A percentile compares a stretch with the other conserved stretches of the same genome.
phyloP scores from a whole-genome alignment of 2,797 vertebrate genomes.

The Anguilla anguilla region DNA sequence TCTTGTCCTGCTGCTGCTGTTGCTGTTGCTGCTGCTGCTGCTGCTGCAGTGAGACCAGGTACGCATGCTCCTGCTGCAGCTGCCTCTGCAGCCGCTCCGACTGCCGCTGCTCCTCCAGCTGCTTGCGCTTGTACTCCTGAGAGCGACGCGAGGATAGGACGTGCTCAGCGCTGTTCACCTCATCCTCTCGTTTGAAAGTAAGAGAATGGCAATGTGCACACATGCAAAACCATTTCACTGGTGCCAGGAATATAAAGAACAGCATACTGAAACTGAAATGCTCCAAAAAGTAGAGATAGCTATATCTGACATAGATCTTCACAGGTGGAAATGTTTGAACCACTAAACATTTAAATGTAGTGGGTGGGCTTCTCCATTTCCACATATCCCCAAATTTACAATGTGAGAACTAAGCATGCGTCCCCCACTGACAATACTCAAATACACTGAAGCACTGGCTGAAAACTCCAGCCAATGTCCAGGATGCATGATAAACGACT shows the following conservation, averaged over 20 bases:
- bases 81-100: constrained; percentile 90
- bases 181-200: background rate
- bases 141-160: constrained; percentile 13
- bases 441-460: background rate
- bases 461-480: background rate
- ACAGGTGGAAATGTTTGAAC: too few relatives aligned
- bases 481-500: background rate
- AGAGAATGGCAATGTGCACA: too few relatives aligned
- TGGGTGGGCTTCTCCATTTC: too few relatives aligned
- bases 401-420: background rate
- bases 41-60: constrained; percentile 87
- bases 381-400: background rate
- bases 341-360: too few relatives aligned
- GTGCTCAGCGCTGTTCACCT: background rate
- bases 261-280: too few relatives aligned
- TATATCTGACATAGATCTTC: too few relatives aligned
- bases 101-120: constrained; percentile 92
- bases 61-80: constrained; percentile 91
- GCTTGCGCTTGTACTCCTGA: constrained; percentile 92
- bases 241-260: too few relatives aligned
- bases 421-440: background rate
- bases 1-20: constrained; percentile 77
- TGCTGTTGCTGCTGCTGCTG: constrained; percentile 53
- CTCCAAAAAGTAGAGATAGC: too few relatives aligned
- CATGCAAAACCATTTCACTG: too few relatives aligned